Conservation (phyloP, 2,113 vertebrate species). For the Rhea pennata region DNA sequence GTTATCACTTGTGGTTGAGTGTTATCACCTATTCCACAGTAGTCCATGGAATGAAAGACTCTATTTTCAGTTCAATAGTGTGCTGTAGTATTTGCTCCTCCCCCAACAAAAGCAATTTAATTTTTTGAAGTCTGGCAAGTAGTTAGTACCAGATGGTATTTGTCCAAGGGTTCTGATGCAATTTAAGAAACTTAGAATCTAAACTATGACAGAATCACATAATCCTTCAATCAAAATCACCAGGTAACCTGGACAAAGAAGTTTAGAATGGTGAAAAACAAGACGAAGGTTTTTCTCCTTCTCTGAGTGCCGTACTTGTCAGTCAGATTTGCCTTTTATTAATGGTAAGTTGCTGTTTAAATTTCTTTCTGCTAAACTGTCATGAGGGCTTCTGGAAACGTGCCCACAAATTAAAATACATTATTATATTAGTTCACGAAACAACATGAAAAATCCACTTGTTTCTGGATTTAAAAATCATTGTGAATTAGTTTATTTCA, state of each 20-base stretch:
- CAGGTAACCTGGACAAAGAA: neutral
- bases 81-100: neutral
- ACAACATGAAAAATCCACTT: neutral
- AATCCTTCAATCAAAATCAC: neutral
- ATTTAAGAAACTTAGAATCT: neutral
- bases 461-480: neutral
- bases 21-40: neutral
- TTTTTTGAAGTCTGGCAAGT: neutral
- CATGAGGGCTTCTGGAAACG: neutral
- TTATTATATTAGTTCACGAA: neutral
- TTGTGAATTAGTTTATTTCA: neutral
- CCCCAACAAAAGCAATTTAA: neutral
- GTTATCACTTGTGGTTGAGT: neutral
- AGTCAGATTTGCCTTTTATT: neutral
- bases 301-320: neutral
- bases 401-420: slow-evolving; percentile 11
- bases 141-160: neutral
- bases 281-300: neutral
- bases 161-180: neutral
- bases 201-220: slow-evolving; percentile 5
- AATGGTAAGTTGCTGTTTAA: neutral
- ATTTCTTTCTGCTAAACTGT: neutral
- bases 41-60: neutral
- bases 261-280: neutral
- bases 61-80: neutral